Conservation (phyloP, 2,888 invertebrate species). For the Ichneumoninae sp. region DNA sequence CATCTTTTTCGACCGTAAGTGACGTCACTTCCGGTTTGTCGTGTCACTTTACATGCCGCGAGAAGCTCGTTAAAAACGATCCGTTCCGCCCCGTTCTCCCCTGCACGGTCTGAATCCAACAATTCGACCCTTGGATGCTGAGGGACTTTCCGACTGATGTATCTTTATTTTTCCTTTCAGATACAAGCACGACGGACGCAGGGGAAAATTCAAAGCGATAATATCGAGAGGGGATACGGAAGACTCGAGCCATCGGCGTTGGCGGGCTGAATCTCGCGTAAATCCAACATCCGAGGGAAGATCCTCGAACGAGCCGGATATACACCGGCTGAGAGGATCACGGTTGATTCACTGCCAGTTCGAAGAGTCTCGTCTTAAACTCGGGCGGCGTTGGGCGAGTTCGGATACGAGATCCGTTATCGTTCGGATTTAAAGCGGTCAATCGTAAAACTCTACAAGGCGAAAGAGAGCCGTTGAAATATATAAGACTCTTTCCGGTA, state of each 20-base stretch:
- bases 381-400: neutral
- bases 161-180: slow-evolving; percentile 11
- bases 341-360: neutral
- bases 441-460: slow-evolving; percentile 17
- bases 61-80: too few relatives aligned
- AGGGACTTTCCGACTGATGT: neutral
- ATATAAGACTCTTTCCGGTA: neutral
- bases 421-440: slow-evolving; percentile 7
- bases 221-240: neutral
- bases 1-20: too few relatives aligned
- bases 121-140: neutral
- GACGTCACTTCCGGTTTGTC: too few relatives aligned
- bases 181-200: neutral
- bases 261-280: neutral
- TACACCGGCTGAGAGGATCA: neutral
- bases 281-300: neutral
- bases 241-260: neutral
- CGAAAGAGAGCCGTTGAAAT: slow-evolving; percentile 3
- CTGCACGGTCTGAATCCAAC: neutral
- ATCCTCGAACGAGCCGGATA: neutral
- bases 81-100: too few relatives aligned
- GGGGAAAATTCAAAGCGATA: neutral
- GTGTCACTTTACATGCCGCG: too few relatives aligned
- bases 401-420: neutral
- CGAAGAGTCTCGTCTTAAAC: neutral